phyloP scores from a whole-genome alignment of 2,888 invertebrate species.

The Theretra japonica region DNA sequence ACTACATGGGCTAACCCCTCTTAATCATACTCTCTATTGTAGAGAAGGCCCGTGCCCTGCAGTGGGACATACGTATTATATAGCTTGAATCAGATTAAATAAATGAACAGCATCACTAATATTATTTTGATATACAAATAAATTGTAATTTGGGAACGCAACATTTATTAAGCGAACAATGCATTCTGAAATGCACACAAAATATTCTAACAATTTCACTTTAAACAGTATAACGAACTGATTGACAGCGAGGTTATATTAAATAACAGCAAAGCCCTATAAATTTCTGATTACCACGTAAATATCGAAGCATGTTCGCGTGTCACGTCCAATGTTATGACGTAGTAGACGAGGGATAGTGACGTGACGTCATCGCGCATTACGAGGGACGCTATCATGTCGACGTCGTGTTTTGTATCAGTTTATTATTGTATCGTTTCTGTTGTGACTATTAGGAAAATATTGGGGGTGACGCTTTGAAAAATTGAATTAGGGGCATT shows the following conservation, averaged over 20 bases:
- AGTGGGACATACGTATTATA: too few relatives aligned
- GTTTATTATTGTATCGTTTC: constrained; percentile 15
- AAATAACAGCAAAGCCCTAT: neutral
- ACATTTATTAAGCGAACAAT: too few relatives aligned
- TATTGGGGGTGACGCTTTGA: neutral
- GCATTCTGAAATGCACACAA: too few relatives aligned
- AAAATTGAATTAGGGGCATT: neutral
- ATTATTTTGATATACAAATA: too few relatives aligned
- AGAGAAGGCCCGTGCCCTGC: too few relatives aligned
- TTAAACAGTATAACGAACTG: constrained; percentile 29
- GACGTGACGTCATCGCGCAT: constrained; percentile 42
- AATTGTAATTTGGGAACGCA: too few relatives aligned
- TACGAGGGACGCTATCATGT: constrained; percentile 38
- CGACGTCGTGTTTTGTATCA: constrained; percentile 29
- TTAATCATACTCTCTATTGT: too few relatives aligned
- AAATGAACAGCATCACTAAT: too few relatives aligned
- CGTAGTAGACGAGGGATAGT: constrained; percentile 35
- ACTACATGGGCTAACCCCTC: too few relatives aligned
- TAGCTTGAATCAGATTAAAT: too few relatives aligned
- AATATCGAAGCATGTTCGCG: constrained; percentile 32
- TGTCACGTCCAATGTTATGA: constrained; percentile 33
- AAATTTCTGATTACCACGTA: constrained; percentile 32
- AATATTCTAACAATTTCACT: too few relatives aligned
- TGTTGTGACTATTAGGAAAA: neutral
- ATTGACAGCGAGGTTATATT: neutral